A percentile compares a stretch with the other conserved stretches of the same genome.
Conservation (phyloP, 2,113 vertebrate genomes). For the Passer domesticus region DNA sequence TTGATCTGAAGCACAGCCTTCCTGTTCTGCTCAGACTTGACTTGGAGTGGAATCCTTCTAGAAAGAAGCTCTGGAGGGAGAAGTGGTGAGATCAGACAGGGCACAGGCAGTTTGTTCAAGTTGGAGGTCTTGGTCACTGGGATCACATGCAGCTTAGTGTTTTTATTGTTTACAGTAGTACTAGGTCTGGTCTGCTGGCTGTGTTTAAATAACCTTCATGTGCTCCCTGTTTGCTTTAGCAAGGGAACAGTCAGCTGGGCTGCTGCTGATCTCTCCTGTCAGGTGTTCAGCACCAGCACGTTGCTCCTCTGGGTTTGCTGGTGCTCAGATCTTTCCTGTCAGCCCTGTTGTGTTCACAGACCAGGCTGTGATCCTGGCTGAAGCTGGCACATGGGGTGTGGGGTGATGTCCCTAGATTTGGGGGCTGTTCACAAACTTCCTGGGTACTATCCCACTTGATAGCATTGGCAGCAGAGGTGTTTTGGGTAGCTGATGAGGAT, state of each 20-base stretch:
- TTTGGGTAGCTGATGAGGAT: not conserved
- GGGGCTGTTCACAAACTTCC: not conserved
- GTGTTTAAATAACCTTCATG: not conserved
- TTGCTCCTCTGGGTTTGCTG: not conserved
- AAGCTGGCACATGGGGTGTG: not conserved
- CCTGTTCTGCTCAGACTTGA: not conserved
- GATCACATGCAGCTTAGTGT: not conserved
- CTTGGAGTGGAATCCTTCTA: not conserved
- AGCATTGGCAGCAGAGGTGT: not conserved
- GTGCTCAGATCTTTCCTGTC: not conserved
- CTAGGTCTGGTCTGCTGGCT: not conserved
- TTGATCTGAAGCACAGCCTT: not conserved
- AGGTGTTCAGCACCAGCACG: accelerated
- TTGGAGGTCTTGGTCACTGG: not conserved
- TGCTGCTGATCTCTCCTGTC: not conserved
- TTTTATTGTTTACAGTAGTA: not conserved
- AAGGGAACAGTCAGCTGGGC: not conserved
- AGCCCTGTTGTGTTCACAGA: not conserved
- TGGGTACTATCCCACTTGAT: not conserved
- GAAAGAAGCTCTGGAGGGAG: not conserved
- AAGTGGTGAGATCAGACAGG: not conserved
- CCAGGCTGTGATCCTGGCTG: not conserved
- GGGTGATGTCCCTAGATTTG: not conserved
- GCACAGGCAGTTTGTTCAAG: not conserved
- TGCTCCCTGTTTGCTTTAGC: not conserved